Percentiles rank a stretch among this genome's conserved stretches.
Conservation (phyloP, 2,888 invertebrate species). For the Camponotus fellah region DNA sequence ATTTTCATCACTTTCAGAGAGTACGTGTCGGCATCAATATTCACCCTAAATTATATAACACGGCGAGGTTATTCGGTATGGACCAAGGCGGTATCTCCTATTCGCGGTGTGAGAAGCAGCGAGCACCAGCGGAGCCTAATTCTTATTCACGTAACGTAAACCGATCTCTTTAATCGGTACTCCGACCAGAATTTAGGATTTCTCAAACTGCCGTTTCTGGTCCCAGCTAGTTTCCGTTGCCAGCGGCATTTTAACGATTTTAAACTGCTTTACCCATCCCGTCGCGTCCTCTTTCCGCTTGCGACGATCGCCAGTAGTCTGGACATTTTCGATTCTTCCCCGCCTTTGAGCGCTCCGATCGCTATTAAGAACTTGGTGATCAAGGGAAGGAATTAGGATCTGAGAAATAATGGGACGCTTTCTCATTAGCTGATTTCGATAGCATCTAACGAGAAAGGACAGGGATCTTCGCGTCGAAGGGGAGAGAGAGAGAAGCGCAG, state of each 20-base stretch:
- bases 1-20: conserved; percentile 30
- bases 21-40: conserved; percentile 41
- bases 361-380: conserved; percentile 26
- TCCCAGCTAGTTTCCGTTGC: conserved; percentile 56
- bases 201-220: conserved; percentile 62
- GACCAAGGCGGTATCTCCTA: conserved; percentile 5
- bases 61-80: conserved; percentile 45
- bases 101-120: not conserved
- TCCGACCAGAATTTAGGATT: conserved; percentile 75
- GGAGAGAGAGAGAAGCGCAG: conserved; percentile 3
- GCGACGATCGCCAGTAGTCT: conserved; percentile 54
- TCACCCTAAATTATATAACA: conserved; percentile 65
- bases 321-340: conserved; percentile 57
- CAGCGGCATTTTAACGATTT: conserved; percentile 69
- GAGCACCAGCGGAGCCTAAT: conserved; percentile 61
- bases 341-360: conserved; percentile 52
- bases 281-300: not conserved
- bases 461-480: not conserved
- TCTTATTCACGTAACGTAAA: conserved; percentile 73
- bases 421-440: conserved; percentile 68
- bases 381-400: conserved; percentile 70
- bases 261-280: conserved; percentile 59
- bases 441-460: conserved; percentile 28
- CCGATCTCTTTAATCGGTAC: conserved; percentile 77
- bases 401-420: conserved; percentile 73